phyloP scores from a whole-genome alignment of 2,888 invertebrate genomes.

The Leptopterna dolabrata region DNA sequence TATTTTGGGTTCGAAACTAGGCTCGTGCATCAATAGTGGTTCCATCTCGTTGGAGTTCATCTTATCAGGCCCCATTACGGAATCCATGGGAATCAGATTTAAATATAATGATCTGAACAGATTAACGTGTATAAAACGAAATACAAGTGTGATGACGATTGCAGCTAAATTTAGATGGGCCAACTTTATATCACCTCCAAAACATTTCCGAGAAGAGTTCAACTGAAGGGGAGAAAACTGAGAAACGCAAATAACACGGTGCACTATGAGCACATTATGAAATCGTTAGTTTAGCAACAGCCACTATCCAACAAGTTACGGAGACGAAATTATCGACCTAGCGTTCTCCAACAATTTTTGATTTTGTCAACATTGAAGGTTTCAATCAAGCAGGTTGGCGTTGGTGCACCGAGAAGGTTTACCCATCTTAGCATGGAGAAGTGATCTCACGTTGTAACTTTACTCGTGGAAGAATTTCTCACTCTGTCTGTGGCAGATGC shows the following conservation, averaged over 20 bases:
- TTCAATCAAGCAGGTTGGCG: background rate
- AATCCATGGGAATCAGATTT: constrained; percentile 14
- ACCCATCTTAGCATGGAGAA: no score
- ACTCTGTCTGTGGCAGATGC: no score
- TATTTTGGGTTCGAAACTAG: background rate
- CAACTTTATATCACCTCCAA: background rate
- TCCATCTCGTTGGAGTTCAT: constrained; percentile 1
- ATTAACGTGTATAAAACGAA: background rate
- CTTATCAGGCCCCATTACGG: background rate
- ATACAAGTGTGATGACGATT: background rate
- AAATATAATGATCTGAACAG: background rate
- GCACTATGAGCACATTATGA: background rate
- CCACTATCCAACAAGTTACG: background rate
- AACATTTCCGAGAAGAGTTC: background rate
- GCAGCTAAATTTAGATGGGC: background rate
- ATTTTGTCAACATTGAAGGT: background rate
- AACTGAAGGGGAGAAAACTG: background rate
- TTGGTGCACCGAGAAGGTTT: no score
- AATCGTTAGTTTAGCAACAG: background rate
- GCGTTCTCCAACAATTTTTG: background rate
- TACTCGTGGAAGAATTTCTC: no score
- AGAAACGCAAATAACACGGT: background rate
- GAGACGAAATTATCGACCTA: background rate
- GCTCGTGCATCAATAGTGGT: constrained; percentile 23
- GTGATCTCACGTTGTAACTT: no score